These are phyloP conservation scores for Eupithecia insigniata DNA, from an alignment of 2,888 invertebrate genomes.

Conservation along the genomic window DNA sequence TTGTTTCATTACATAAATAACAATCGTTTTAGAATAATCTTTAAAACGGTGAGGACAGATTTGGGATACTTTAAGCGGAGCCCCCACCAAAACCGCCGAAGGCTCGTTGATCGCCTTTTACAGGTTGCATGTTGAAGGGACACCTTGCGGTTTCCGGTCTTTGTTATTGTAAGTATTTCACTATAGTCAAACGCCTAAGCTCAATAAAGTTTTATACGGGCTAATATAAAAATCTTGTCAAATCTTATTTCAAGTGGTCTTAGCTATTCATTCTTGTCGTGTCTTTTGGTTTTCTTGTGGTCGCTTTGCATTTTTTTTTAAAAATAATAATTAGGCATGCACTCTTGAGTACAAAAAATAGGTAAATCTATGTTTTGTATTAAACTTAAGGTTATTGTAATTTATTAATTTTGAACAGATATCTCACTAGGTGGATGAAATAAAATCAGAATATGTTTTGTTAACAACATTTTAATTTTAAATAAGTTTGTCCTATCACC, in stretches of 20 bases:
- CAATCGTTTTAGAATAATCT: too few relatives aligned
- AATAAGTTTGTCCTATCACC: not conserved
- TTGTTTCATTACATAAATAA: too few relatives aligned
- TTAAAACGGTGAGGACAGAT: too few relatives aligned
- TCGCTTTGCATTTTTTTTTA: constrained; percentile 36
- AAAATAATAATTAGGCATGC: constrained; percentile 61
- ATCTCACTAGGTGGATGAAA: constrained; percentile 66
- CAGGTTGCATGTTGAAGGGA: too few relatives aligned
- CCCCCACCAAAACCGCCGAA: not conserved
- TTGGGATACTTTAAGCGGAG: too few relatives aligned
- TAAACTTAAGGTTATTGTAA: constrained; percentile 51
- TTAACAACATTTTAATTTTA: constrained; percentile 61
- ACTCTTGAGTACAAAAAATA: constrained; percentile 79
- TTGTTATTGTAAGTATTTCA: too few relatives aligned
- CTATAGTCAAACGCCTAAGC: too few relatives aligned
- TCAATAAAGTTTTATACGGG: too few relatives aligned
- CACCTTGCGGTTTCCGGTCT: too few relatives aligned
- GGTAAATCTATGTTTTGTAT: constrained; percentile 54
- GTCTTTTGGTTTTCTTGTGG: constrained; percentile 30
- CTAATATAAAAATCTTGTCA: too few relatives aligned
- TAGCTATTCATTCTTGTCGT: not conserved
- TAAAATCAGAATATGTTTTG: constrained; percentile 79
- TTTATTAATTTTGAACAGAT: constrained; percentile 58
- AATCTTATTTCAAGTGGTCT: not conserved
- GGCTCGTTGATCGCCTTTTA: too few relatives aligned